Evolutionary conservation across 92 coral and sea anemone genomes (phyloP), one percentile per base, ranked within the genome.

Genomic region (Parazoanthus atlanticus): DNA sequence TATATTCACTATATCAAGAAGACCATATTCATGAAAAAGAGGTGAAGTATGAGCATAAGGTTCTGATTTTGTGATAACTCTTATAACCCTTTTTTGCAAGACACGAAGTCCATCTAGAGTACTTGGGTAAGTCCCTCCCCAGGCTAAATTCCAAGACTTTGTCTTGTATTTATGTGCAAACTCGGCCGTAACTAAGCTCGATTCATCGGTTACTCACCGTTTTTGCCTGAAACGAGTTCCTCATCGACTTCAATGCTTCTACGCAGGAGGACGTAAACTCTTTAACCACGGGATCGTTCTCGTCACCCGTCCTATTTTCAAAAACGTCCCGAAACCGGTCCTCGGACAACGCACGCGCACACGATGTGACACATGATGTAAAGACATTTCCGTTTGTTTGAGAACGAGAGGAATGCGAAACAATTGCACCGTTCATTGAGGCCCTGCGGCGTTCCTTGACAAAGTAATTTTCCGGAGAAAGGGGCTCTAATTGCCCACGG

Each of bases 201-300:
- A 16, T 12, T 52, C 21, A 52, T 3, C 21, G 21, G 12, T 8
- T 36, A 84, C 87, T 84, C 67, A 84, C 87, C 13, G 58, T 70
- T 71, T 41, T 84, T 84, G 70, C 77, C 16, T 43, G 78, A 41
- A 69, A 43, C 41, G 19, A 5, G 1, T 70, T 84, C 26, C 28
- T 84, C 54, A 84, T 36, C 7, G 67, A 15, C 26, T 84, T 46
- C 41, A 84, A 25, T 2, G 87, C 56, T 47, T 84, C 87, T 19
- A 66, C 67, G 77, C 87, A 84, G 26, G 87, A 69, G 6, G 78
- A 69, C 17, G 74, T 52, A 32, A 84, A 84, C 32, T 84, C 87
- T 21, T 71, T 84, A 28, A 69, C 26, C 26, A 84, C 21, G 54
- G 38, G 64, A 29, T 46, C 64, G n/a, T 49, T 49, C 8, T 28